Percentiles rank a stretch among this genome's conserved stretches.
These are phyloP conservation scores for Condylura cristata DNA, from an alignment of 2,113 vertebrate genomes.

Conservation along the genomic window DNA sequence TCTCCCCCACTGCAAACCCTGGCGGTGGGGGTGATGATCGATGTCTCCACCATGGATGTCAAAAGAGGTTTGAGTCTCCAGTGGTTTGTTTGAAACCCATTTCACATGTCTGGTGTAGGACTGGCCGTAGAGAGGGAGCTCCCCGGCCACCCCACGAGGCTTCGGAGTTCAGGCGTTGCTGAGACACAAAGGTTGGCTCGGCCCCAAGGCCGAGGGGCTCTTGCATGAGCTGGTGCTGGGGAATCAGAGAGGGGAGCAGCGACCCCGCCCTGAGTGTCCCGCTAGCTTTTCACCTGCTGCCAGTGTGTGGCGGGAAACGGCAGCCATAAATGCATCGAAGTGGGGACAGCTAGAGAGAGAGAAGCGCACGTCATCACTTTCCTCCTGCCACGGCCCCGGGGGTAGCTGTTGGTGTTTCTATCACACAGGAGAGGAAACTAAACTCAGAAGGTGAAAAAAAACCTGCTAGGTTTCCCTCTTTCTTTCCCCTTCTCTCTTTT, in stretches of 20 bases:
- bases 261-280: too few species aligned
- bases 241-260: not conserved
- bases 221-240: too few species aligned
- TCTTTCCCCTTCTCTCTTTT: not conserved
- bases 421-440: not conserved
- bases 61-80: not conserved
- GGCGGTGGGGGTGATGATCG: too few species aligned
- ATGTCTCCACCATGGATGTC: too few species aligned
- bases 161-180: not conserved
- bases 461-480: not conserved
- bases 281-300: not conserved
- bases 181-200: not conserved
- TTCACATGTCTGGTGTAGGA: not conserved
- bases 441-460: not conserved
- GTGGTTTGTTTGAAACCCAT: not conserved
- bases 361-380: not conserved
- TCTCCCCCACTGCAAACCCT: too few species aligned
- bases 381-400: not conserved
- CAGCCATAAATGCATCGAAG: not conserved
- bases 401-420: not conserved
- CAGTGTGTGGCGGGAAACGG: not conserved
- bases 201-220: not conserved
- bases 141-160: not conserved
- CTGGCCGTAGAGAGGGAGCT: not conserved
- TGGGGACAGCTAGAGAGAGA: not conserved